Conservation (phyloP, 2,888 invertebrate species). For the Callimorpha dominula region DNA sequence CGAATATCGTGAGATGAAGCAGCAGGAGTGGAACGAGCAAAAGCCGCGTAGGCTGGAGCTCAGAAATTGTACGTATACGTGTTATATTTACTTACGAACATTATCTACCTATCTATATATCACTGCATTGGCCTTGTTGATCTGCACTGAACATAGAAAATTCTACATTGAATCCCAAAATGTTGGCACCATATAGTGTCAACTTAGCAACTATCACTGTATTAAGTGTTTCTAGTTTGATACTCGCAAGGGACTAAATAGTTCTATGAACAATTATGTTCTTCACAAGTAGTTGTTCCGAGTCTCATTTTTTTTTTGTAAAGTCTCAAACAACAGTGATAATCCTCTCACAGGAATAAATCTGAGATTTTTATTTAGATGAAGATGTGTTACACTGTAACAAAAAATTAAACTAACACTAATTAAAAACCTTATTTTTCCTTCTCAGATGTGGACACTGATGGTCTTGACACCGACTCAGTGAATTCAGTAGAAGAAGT, state of each 20-base stretch:
- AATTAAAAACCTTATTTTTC: slow-evolving; percentile 35
- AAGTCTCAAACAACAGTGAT: no score
- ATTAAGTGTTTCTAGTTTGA: no score
- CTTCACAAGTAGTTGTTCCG: no score
- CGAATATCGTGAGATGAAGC: slow-evolving; percentile 92
- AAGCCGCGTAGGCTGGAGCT: slow-evolving; percentile 94
- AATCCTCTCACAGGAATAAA: no score
- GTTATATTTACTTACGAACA: background rate
- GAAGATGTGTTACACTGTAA: background rate
- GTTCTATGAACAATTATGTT: no score
- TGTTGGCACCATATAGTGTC: no score
- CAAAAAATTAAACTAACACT: background rate
- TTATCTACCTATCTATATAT: background rate
- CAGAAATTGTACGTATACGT: slow-evolving; percentile 91
- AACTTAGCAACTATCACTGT: no score
- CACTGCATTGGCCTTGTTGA: no score
- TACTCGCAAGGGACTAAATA: no score
- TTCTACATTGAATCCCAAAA: no score
- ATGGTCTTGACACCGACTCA: slow-evolving; percentile 94
- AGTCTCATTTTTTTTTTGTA: no score
- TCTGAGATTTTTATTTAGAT: background rate
- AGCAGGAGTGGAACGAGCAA: slow-evolving; percentile 91
- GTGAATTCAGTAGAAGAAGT: slow-evolving; percentile 97
- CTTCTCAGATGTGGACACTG: slow-evolving; percentile 95
- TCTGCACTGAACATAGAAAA: background rate